These are phyloP conservation scores for Ageneiosus marmoratus DNA, from an alignment of 2,113 vertebrate species.

Conservation along the genomic window DNA sequence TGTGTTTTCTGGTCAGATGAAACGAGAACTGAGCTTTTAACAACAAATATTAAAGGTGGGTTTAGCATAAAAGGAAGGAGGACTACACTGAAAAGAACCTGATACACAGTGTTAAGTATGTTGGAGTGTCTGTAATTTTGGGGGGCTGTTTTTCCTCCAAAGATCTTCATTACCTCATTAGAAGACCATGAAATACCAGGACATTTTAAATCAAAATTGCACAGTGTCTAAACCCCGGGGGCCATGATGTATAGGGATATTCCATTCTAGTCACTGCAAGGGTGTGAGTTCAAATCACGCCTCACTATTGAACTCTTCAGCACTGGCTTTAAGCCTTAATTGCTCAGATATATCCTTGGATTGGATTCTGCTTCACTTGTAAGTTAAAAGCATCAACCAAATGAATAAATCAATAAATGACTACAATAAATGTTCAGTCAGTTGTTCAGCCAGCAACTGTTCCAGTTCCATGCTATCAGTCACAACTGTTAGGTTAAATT, in stretches of 20 bases:
- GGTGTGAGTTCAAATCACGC: not conserved
- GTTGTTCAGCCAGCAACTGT: slow-evolving; percentile 26
- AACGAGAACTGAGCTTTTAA: too few species aligned
- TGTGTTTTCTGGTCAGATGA: too few species aligned
- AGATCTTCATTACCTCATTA: too few species aligned
- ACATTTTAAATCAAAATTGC: not conserved
- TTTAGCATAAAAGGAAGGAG: too few species aligned
- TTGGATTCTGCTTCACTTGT: slow-evolving; percentile 23
- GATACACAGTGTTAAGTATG: too few species aligned
- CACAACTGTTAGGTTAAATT: slow-evolving; percentile 24
- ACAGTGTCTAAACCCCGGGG: not conserved
- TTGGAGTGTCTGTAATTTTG: too few species aligned
- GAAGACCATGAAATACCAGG: too few species aligned
- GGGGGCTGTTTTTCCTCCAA: too few species aligned
- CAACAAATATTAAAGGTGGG: too few species aligned
- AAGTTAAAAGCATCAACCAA: slow-evolving; percentile 33
- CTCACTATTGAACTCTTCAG: not conserved
- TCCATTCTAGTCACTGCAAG: not conserved
- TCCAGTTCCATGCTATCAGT: slow-evolving; percentile 21
- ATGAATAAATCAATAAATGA: slow-evolving; percentile 30
- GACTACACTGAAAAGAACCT: too few species aligned
- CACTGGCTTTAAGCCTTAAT: slow-evolving; percentile 8
- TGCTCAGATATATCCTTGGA: slow-evolving; percentile 13
- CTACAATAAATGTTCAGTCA: slow-evolving; percentile 29
- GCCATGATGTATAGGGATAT: not conserved